Conservation (phyloP, 2,797 vertebrate genomes). For the Anabacerthia variegaticeps region DNA sequence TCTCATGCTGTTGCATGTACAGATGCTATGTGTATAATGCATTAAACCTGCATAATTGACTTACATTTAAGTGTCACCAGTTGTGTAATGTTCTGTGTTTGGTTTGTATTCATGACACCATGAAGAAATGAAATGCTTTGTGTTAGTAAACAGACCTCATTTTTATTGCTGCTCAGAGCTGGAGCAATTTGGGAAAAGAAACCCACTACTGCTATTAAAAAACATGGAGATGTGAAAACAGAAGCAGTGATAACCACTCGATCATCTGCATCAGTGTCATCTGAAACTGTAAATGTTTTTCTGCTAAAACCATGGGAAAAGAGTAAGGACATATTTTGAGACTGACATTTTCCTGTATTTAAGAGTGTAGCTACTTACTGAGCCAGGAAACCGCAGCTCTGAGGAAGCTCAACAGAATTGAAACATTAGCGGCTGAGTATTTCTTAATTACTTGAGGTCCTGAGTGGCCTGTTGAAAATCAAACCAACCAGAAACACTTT, state of each 20-base stretch:
- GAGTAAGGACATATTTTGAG: background rate
- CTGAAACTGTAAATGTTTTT: background rate
- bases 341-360: background rate
- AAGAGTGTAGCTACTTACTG: background rate
- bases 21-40: slow-evolving; percentile 55
- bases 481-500: background rate
- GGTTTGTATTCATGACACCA: slow-evolving; percentile 17
- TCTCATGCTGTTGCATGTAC: slow-evolving; percentile 17
- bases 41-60: slow-evolving; percentile 54
- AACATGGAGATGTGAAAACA: background rate
- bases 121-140: slow-evolving; percentile 46
- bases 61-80: slow-evolving; percentile 56
- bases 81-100: slow-evolving; percentile 53
- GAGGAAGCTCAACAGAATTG: background rate
- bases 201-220: background rate
- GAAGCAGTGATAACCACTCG: background rate
- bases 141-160: slow-evolving; percentile 48
- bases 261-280: background rate
- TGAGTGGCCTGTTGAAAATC: background rate
- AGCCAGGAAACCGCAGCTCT: background rate
- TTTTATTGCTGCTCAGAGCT: slow-evolving; percentile 25
- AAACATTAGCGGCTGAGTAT: background rate
- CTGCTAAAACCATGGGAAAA: background rate
- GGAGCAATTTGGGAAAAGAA: background rate
- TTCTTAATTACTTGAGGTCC: slow-evolving; percentile 37